Percentiles rank a stretch among this genome's conserved stretches.
These are phyloP conservation scores for Petrocephalus microphthalmus DNA, from an alignment of 2,113 vertebrate genomes.

Conservation along the genomic window DNA sequence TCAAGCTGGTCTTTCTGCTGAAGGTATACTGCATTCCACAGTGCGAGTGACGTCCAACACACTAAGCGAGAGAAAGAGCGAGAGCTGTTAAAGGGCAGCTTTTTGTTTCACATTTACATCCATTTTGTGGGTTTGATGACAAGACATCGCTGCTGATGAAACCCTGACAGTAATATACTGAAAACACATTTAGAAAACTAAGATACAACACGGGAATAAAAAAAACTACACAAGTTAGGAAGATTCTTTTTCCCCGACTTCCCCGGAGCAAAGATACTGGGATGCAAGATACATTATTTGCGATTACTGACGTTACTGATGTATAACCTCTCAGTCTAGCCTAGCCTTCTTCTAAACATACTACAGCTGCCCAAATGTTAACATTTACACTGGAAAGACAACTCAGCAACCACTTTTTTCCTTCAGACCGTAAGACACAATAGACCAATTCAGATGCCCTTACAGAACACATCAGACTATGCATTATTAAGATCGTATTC, in stretches of 20 bases:
- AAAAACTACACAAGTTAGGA: not conserved
- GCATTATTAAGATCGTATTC: not conserved
- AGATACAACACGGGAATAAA: not conserved
- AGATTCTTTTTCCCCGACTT: not conserved
- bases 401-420: not conserved
- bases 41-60: not conserved
- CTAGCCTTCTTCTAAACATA: not conserved
- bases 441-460: not conserved
- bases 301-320: not conserved
- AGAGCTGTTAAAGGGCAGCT: not conserved
- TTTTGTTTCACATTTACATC: slow-evolving; percentile 53
- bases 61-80: not conserved
- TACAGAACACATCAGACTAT: not conserved
- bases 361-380: not conserved
- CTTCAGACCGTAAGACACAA: not conserved
- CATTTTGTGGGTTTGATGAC: slow-evolving; percentile 45
- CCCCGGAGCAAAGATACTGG: no score
- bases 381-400: slow-evolving; percentile 5
- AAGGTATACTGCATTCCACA: not conserved
- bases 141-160: not conserved
- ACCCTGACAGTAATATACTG: not conserved
- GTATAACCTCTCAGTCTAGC: not conserved
- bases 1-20: not conserved
- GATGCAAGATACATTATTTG: not conserved
- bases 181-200: not conserved